Conservation (phyloP, 2,888 invertebrate genomes). For the Stenodera caucasica region DNA sequence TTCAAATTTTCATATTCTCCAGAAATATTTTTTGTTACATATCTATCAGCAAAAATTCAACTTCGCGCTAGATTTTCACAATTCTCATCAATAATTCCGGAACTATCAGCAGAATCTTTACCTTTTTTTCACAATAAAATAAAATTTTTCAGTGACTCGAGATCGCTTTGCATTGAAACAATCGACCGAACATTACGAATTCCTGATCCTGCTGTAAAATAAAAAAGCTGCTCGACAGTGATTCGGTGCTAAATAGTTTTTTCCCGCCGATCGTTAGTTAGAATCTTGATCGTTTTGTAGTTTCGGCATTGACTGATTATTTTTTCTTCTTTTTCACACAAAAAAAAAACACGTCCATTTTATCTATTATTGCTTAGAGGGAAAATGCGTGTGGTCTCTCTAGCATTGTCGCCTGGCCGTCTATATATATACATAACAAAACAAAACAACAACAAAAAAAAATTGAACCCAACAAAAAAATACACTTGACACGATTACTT, state of each 20-base stretch:
- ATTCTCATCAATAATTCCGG: too few species aligned
- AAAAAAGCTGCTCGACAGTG: constrained; percentile 8
- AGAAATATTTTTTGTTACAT: too few species aligned
- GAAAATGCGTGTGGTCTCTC: constrained; percentile 37
- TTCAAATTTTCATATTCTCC: too few species aligned
- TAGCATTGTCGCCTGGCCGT: constrained; percentile 15
- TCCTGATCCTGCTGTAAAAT: neutral
- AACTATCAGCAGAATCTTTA: too few species aligned
- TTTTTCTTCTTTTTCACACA: constrained; percentile 31
- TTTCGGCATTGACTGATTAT: constrained; percentile 30
- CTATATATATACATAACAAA: neutral
- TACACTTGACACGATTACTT: constrained; percentile 20
- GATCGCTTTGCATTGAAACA: too few species aligned
- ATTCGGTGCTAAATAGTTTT: constrained; percentile 27
- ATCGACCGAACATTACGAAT: constrained; percentile 17
- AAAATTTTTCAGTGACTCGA: too few species aligned
- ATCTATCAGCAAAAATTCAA: too few species aligned
- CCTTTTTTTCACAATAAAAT: too few species aligned
- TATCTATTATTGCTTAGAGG: constrained; percentile 36
- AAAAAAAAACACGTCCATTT: constrained; percentile 24
- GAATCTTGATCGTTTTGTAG: constrained; percentile 29
- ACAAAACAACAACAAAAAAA: constrained; percentile 7
- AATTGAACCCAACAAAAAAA: neutral
- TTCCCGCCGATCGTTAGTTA: constrained; percentile 15
- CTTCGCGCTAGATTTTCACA: too few species aligned